Conservation (phyloP, 2,888 invertebrate species). For the Tenodera sinensis region DNA sequence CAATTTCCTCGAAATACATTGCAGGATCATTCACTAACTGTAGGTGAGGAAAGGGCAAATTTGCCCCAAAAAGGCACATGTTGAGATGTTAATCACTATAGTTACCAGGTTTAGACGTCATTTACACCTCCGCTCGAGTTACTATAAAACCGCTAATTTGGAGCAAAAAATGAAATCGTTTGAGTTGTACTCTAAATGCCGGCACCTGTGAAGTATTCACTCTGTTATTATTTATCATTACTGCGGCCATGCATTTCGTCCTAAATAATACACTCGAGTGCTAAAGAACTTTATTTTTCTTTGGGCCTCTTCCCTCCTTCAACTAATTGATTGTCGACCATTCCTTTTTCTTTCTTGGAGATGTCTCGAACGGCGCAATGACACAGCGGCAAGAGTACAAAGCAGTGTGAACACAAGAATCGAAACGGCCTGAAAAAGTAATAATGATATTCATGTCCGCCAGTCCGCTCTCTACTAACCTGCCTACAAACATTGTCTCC, state of each 20-base stretch:
- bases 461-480: neutral
- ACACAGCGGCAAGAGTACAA: slow-evolving; percentile 8
- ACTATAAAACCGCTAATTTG: neutral
- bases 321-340: slow-evolving; percentile 24
- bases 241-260: neutral
- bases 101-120: neutral
- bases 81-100: neutral
- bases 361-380: neutral
- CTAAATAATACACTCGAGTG: neutral
- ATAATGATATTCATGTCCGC: neutral
- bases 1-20: too few species aligned
- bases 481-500: neutral
- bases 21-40: neutral
- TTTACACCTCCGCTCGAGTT: neutral
- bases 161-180: neutral
- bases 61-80: neutral
- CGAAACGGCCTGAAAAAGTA: neutral
- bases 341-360: neutral
- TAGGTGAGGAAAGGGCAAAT: neutral
- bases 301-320: neutral
- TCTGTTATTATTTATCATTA: slow-evolving; percentile 24
- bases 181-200: neutral
- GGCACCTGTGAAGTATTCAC: neutral
- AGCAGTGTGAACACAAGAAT: neutral
- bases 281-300: neutral